Percentiles rank a stretch among this genome's conserved stretches.
Evolutionary conservation across 2,888 invertebrate genomes (phyloP).

Genomic region (Clivina fossor): DNA sequence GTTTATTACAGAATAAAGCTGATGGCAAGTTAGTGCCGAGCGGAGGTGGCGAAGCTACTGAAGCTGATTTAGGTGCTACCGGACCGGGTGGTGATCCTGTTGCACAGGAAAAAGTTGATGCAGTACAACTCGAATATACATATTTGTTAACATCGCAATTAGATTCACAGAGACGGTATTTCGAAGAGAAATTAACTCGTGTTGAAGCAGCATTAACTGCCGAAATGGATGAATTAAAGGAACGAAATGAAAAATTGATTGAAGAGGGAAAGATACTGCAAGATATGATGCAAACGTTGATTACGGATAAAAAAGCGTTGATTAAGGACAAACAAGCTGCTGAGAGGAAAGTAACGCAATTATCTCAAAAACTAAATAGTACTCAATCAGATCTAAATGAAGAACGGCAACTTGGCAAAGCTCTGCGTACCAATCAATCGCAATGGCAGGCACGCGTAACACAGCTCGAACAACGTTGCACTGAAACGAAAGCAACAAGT

Average conservation of each 20-base stretch:
- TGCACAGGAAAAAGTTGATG: constrained; percentile 84
- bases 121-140: constrained; percentile 94
- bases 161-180: constrained; percentile 90
- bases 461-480: constrained; percentile 57
- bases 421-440: constrained; percentile 73
- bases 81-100: constrained; percentile 52
- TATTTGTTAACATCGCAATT: constrained; percentile 94
- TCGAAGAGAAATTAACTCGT: constrained; percentile 67
- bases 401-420: constrained; percentile 81
- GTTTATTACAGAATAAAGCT: constrained; percentile 87
- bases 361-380: constrained; percentile 59
- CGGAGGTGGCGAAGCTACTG: constrained; percentile 51
- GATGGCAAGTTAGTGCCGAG: constrained; percentile 94
- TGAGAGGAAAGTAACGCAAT: constrained; percentile 61
- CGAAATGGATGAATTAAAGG: constrained; percentile 55
- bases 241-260: constrained; percentile 54
- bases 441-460: constrained; percentile 68
- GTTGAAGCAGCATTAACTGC: constrained; percentile 46
- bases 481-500: constrained; percentile 53
- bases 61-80: too few relatives aligned
- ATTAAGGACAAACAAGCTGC: constrained; percentile 66
- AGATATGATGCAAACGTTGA: too few relatives aligned
- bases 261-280: constrained; percentile 53
- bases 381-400: constrained; percentile 74
- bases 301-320: too few relatives aligned